A percentile compares a stretch with the other conserved stretches of the same genome.
Evolutionary conservation across 2,888 invertebrate species (phyloP).

Genomic region (Eucera pruinosa): DNA sequence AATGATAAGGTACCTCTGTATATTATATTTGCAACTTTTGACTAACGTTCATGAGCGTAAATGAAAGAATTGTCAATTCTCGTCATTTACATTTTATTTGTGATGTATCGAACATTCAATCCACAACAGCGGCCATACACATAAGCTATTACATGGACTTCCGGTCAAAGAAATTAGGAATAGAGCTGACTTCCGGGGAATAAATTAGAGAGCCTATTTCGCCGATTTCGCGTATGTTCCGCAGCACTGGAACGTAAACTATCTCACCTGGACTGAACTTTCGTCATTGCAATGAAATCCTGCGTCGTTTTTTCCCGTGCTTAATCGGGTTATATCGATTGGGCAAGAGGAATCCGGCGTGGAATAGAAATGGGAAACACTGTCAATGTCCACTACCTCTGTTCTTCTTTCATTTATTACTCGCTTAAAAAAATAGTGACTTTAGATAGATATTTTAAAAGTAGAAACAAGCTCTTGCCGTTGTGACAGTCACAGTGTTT

Average conservation of each 20-base stretch:
- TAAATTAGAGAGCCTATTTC: constrained; percentile 41
- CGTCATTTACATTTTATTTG: constrained; percentile 47
- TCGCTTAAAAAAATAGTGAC: constrained; percentile 38
- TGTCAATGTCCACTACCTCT: background rate
- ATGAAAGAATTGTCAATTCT: constrained; percentile 17
- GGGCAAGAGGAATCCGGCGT: background rate
- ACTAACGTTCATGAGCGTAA: background rate
- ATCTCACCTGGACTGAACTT: constrained; percentile 12
- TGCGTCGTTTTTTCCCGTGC: too few species aligned
- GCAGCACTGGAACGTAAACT: constrained; percentile 1
- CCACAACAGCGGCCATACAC: constrained; percentile 1
- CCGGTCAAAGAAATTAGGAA: background rate
- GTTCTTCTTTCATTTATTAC: background rate
- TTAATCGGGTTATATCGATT: background rate
- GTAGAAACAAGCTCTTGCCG: background rate
- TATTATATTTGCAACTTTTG: too few species aligned
- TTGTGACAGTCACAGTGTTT: constrained; percentile 10
- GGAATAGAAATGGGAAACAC: constrained; percentile 24
- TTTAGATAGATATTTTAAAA: constrained; percentile 21
- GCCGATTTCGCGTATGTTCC: constrained; percentile 10
- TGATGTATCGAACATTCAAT: constrained; percentile 42
- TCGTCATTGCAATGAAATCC: background rate
- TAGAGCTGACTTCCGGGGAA: constrained; percentile 19
- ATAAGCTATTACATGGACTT: background rate
- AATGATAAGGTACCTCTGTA: too few species aligned